Percentiles rank a stretch among this genome's conserved stretches.
phyloP scores from a whole-genome alignment of 2,797 vertebrate species.

The Lateolabrax maculatus region DNA sequence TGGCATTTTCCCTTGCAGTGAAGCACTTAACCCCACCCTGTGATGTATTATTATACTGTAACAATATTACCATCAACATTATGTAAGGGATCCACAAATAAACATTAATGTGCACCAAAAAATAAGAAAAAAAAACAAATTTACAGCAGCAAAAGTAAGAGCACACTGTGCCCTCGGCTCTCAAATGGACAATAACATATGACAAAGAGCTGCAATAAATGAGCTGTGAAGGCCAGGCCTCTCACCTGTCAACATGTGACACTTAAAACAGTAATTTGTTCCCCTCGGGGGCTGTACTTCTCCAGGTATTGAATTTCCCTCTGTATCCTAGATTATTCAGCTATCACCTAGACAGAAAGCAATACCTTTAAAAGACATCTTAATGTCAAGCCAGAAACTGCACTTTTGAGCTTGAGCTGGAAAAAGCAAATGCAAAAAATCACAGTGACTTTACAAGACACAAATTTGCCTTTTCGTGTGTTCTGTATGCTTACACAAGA shows the following conservation, averaged over 20 bases:
- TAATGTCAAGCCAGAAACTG: slow-evolving; percentile 13
- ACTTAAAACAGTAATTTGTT: slow-evolving; percentile 78
- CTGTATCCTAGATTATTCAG: slow-evolving; percentile 50
- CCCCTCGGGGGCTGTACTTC: slow-evolving; percentile 57
- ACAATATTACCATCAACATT: slow-evolving; percentile 24
- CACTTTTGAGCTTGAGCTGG: neutral
- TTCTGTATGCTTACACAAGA: neutral
- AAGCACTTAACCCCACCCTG: slow-evolving; percentile 46
- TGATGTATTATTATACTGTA: slow-evolving; percentile 18
- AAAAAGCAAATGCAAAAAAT: slow-evolving; percentile 16
- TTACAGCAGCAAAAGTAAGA: slow-evolving; percentile 17
- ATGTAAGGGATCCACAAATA: slow-evolving; percentile 45
- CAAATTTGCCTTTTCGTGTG: slow-evolving; percentile 27
- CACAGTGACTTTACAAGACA: neutral
- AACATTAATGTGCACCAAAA: slow-evolving; percentile 21
- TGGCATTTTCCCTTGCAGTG: slow-evolving; percentile 37
- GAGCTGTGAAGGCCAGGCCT: slow-evolving; percentile 78
- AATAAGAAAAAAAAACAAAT: too few relatives aligned
- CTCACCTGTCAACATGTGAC: slow-evolving; percentile 81
- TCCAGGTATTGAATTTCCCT: slow-evolving; percentile 73
- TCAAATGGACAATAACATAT: slow-evolving; percentile 62
- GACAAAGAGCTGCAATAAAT: slow-evolving; percentile 76
- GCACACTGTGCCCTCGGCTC: slow-evolving; percentile 22
- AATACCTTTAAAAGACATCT: slow-evolving; percentile 45
- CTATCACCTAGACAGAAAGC: slow-evolving; percentile 49